Conservation (phyloP, 2,888 invertebrate genomes). For the Helobdella robusta region DNA sequence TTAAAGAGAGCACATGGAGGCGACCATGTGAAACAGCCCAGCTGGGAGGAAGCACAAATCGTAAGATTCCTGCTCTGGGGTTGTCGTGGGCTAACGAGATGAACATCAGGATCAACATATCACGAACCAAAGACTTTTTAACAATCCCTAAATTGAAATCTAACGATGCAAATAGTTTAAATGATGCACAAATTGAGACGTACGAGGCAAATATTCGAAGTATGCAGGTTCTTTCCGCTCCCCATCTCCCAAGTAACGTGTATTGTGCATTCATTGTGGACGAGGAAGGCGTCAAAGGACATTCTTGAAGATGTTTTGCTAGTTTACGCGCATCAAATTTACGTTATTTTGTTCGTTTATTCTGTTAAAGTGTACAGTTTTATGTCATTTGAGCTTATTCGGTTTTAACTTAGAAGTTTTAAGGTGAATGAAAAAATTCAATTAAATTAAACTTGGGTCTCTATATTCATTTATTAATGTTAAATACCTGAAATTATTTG, state of each 20-base stretch:
- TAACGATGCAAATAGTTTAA: not conserved
- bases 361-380: too few relatives aligned
- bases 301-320: too few relatives aligned
- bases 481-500: not conserved
- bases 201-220: slow-evolving; percentile 36
- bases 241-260: slow-evolving; percentile 52
- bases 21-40: too few relatives aligned
- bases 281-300: slow-evolving; percentile 48
- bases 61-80: slow-evolving; percentile 57
- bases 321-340: too few relatives aligned
- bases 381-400: too few relatives aligned
- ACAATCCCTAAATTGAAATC: slow-evolving; percentile 9
- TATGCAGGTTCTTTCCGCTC: slow-evolving; percentile 56
- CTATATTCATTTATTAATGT: not conserved
- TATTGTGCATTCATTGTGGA: slow-evolving; percentile 54
- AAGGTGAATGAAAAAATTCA: not conserved
- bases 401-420: too few relatives aligned
- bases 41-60: not conserved
- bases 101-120: slow-evolving; percentile 56
- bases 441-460: not conserved
- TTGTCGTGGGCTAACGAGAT: slow-evolving; percentile 61
- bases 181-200: not conserved
- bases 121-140: slow-evolving; percentile 36
- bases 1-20: not conserved
- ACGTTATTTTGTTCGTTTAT: too few relatives aligned